A percentile compares a stretch with the other conserved stretches of the same genome.
Evolutionary conservation across 2,113 vertebrate genomes (phyloP).

Genomic region (Eptesicus fuscus): DNA sequence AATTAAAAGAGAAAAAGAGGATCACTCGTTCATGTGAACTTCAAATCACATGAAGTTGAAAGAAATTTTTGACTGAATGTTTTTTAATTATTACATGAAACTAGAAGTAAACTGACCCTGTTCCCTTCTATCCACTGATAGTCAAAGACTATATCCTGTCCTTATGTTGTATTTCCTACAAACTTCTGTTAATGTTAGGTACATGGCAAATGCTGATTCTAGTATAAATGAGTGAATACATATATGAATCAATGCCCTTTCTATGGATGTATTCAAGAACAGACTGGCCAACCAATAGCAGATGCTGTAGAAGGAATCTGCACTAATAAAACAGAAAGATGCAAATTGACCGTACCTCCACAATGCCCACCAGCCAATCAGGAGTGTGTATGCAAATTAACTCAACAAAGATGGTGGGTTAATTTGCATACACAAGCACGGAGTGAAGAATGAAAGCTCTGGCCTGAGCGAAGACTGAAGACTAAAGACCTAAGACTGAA

Average conservation of each 20-base stretch:
- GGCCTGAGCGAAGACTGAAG: no score
- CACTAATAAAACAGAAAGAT: no score
- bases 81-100: background rate
- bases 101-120: background rate
- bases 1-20: background rate
- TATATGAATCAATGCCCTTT: background rate
- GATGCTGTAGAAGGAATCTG: background rate
- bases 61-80: background rate
- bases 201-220: background rate
- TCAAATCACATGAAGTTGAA: background rate
- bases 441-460: no score
- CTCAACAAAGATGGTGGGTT: no score
- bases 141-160: background rate
- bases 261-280: background rate
- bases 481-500: no score
- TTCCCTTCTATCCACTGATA: background rate
- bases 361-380: no score
- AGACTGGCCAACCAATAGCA: background rate
- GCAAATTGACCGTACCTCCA: no score
- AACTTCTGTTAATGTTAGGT: background rate
- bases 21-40: background rate
- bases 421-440: no score
- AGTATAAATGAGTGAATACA: background rate
- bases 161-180: background rate
- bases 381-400: no score